Base-by-base conservation (phyloP, 2,888 invertebrate genomes). In the Elegia similella region DNA sequence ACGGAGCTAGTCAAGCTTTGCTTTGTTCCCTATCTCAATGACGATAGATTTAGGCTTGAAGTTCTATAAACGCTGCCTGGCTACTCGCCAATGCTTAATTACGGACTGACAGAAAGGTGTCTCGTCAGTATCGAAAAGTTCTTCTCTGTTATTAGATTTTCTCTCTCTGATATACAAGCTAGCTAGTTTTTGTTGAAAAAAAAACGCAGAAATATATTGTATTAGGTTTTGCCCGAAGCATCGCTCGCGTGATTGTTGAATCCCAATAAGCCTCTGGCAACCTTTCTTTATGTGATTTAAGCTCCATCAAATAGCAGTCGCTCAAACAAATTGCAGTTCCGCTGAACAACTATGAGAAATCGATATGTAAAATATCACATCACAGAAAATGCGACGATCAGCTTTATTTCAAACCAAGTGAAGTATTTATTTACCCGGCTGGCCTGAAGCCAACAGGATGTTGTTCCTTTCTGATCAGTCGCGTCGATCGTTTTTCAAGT, bases 361-460 rank as follows among this genome's bases (percentile, higher is more conserved):
- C 23, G 23, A 23, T 23, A 23, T 23, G 23, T 23, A 23, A 23
- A 23, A n/a, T 12, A 38, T 38, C 38, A 38, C 10, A n/a, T 10
- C n/a, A 12, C 38, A 23, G 38, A 38, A 38, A 38, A 38, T 12
- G 38, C 38, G 12, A 1, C 38, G 1, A n/a, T 12, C 34, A 34
- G 38, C n/a, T 5, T 10, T 12, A 38, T 10, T 12, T 8, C n/a
- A 38, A 38, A 32, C 10, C 29, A 7, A 32, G 15, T 32, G 13
- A 6, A 16, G 15, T 15, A 15, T 32, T 32, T 50, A 50, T 50
- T 50, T 50, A 29, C 32, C 46, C 46, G 32, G 48, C 23, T 87
- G 87, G 88, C 80, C 5, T 47, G 44, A 42, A 57, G 83, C 88
- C 87, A 87, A 80, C 72, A 71, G 81, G 80, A 82, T 80, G 81